A percentile compares a stretch with the other conserved stretches of the same genome.
Evolutionary conservation across 92 coral and sea anemone species (phyloP).

Genomic region (Montipora capitata): DNA sequence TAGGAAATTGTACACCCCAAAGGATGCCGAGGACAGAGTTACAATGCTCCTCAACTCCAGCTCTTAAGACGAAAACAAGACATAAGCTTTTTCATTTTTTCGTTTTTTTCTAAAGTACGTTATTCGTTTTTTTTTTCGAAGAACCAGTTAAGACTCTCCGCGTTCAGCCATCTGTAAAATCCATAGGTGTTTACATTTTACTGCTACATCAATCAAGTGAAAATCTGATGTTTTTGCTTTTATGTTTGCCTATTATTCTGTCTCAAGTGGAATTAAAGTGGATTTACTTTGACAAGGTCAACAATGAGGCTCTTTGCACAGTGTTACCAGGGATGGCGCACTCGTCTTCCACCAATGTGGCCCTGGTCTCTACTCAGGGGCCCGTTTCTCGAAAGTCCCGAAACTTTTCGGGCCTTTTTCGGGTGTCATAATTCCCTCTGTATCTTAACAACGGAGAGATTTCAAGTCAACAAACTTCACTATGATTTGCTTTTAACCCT

Average conservation of each 20-base stretch:
- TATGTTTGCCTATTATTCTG: background rate
- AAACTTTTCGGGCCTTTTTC: no score
- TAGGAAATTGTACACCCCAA: constrained; percentile 42
- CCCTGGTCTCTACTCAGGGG: no score
- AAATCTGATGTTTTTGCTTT: background rate
- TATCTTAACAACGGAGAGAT: no score
- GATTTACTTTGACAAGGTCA: constrained; percentile 2
- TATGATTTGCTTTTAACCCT: no score
- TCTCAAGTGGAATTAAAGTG: constrained; percentile 20
- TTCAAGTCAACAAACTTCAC: no score
- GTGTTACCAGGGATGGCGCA: no score
- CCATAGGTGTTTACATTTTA: background rate
- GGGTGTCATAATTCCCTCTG: no score
- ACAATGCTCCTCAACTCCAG: background rate
- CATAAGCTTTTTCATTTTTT: background rate
- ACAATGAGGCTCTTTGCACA: background rate
- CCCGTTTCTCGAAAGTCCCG: no score
- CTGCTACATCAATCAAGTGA: no score
- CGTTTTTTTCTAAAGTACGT: no score
- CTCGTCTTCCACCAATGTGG: no score
- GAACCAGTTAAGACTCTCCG: background rate
- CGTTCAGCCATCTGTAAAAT: no score
- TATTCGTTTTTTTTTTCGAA: background rate
- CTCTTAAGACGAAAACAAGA: background rate
- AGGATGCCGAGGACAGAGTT: background rate